These are phyloP conservation scores for Meloidogyne exigua DNA, from an alignment of 1,140 invertebrate species.

Conservation along the genomic window DNA sequence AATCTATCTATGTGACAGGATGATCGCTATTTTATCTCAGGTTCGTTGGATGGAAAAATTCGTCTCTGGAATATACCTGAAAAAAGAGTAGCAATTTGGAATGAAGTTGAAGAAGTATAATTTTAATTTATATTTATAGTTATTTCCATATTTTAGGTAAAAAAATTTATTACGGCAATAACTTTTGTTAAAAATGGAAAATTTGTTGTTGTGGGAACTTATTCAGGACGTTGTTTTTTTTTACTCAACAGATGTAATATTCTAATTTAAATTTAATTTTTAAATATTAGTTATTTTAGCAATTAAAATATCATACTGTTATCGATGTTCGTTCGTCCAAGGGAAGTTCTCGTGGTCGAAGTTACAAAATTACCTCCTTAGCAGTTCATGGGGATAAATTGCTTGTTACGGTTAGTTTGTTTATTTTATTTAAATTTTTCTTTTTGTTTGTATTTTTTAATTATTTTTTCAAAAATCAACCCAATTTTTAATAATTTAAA, in stretches of 20 bases:
- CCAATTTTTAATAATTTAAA: no score
- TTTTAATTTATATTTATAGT: neutral
- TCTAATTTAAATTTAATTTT: constrained; percentile 26
- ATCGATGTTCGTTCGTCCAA: constrained; percentile 86
- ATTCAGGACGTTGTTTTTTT: constrained; percentile 96
- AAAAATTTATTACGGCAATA: constrained; percentile 91
- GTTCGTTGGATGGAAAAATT: constrained; percentile 73
- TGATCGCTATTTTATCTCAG: constrained; percentile 69
- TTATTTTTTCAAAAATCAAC: no score
- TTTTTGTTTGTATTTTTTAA: no score
- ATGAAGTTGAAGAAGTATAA: constrained; percentile 79
- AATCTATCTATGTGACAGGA: constrained; percentile 62
- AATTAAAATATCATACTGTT: constrained; percentile 94
- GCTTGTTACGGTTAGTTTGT: constrained; percentile 74
- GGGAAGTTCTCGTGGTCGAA: constrained; percentile 75
- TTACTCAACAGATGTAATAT: constrained; percentile 85
- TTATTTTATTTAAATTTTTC: neutral
- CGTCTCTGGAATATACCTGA: constrained; percentile 97
- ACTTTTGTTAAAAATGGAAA: constrained; percentile 96
- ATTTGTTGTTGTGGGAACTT: constrained; percentile 84
- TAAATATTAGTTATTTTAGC: constrained; percentile 65
- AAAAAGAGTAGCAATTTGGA: constrained; percentile 94
- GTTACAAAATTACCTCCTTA: constrained; percentile 93
- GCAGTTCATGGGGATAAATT: constrained; percentile 71
- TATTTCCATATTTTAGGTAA: constrained; percentile 58